Evolutionary conservation across 2,797 vertebrate genomes (phyloP), one percentile per base, ranked within the genome.

Genomic region (Bovichtus variegatus): DNA sequence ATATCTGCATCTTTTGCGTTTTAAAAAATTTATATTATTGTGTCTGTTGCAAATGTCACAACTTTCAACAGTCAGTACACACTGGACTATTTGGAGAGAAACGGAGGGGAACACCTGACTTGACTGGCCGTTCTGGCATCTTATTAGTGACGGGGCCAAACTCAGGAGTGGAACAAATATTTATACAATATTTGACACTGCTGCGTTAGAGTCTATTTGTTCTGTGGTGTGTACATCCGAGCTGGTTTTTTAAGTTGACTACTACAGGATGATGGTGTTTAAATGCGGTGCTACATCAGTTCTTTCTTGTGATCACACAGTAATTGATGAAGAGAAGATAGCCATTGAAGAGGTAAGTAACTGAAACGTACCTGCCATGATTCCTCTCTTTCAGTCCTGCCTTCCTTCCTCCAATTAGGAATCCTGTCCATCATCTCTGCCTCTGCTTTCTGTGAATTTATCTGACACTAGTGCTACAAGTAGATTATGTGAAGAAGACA

Each of bases 231-330:
- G 34, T 59, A n/a, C 5, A n/a, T 44, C 5, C 18, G 11, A 57
- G 27, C 36, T 21, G 9, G 10, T 21, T 23, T 53, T 64, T 49
- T 21, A 31, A 25, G 51, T 25, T 51, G 49, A 25, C 13, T 50
- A 13, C 49, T 51, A 7, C 50, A 53, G 25, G 50, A 29, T 29
- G 25, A 54, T 7, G 6, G 18, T 31, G 27, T 31, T 54, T 31
- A 31, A 31, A 54, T 16, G 18, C 16, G 19, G 51, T 19, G 27
- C 27, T 54, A 9, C 50, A 29, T 53, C 50, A 29, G 9, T 8
- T 53, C 19, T 46, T 19, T 46, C 76, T 92, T 34, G 18, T 67
- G 27, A 55, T 67, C 50, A 31, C 49, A 66, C 64, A 67, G 64
- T 43, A 23, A 67, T 67, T 11, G 1, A 31, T 1, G 38, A 54